Evolutionary conservation across 2,113 vertebrate genomes (phyloP).

Genomic region (Pelmatolapia mariae): DNA sequence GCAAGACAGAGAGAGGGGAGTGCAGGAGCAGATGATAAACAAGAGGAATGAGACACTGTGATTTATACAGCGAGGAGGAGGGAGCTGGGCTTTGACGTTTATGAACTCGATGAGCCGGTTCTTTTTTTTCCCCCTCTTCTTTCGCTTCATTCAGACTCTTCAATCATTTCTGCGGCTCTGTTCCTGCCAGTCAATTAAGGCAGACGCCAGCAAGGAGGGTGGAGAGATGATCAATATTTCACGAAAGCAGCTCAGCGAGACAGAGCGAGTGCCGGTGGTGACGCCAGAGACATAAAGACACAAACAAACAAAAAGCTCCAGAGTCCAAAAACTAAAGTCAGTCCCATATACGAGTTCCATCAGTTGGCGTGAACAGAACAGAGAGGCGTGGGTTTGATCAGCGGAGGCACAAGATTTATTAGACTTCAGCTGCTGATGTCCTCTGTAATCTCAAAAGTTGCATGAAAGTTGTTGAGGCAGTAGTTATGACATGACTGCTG

Average conservation of each 20-base stretch:
- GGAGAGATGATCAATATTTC: slow-evolving; percentile 22
- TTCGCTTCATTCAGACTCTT: slow-evolving; percentile 2
- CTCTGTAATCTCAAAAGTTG: not conserved
- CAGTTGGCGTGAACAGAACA: not conserved
- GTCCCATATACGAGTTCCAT: not conserved
- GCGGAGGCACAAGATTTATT: not conserved
- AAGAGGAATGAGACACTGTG: not conserved
- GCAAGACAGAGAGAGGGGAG: not conserved
- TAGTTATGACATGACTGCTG: not conserved
- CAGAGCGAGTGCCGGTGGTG: not conserved
- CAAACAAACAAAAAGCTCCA: not conserved
- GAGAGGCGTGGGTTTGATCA: not conserved
- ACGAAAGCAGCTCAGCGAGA: slow-evolving; percentile 5
- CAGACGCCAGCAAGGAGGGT: slow-evolving; percentile 1
- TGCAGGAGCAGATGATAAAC: slow-evolving; percentile 17
- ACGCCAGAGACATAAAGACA: not conserved
- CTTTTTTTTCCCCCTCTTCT: not conserved
- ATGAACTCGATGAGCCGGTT: slow-evolving; percentile 47
- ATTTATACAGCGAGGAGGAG: slow-evolving; percentile 17
- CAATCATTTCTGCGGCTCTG: not conserved
- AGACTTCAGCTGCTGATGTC: not conserved
- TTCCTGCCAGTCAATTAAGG: slow-evolving; percentile 17
- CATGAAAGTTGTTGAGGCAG: not conserved
- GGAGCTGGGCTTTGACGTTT: slow-evolving; percentile 13
- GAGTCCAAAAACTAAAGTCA: not conserved